Evolutionary conservation across 1,140 invertebrate species (phyloP).

Genomic region (Chironomus tepperi): DNA sequence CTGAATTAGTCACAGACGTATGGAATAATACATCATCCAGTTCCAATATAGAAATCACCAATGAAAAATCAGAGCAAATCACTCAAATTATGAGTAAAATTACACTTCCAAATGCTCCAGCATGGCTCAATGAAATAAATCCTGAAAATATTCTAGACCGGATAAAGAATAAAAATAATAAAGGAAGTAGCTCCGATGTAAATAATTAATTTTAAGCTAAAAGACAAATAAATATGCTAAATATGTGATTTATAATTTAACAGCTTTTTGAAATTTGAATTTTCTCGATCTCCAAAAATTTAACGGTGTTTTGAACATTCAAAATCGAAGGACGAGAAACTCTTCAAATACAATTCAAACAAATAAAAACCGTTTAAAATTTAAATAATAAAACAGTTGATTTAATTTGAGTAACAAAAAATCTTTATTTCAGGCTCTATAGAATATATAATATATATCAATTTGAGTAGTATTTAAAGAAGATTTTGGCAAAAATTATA

Average conservation of each 20-base stretch:
- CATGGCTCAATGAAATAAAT: not conserved
- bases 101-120: not conserved
- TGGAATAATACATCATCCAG: not conserved
- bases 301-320: too few relatives aligned
- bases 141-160: not conserved
- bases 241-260: not conserved
- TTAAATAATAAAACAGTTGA: not conserved
- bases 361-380: too few relatives aligned
- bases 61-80: not conserved
- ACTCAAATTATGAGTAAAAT: not conserved
- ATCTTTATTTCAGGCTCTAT: conserved; percentile 1
- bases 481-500: conserved; percentile 9
- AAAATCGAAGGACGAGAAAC: too few relatives aligned
- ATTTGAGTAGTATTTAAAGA: not conserved
- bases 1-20: not conserved
- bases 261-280: not conserved
- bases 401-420: not conserved
- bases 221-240: too few relatives aligned
- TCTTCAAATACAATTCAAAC: too few relatives aligned
- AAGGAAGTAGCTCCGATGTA: not conserved
- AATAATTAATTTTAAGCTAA: too few relatives aligned
- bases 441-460: not conserved
- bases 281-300: too few relatives aligned
- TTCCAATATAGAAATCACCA: not conserved
- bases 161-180: not conserved